Evolutionary conservation across 2,888 invertebrate species (phyloP).

Genomic region (Allygus modestus): DNA sequence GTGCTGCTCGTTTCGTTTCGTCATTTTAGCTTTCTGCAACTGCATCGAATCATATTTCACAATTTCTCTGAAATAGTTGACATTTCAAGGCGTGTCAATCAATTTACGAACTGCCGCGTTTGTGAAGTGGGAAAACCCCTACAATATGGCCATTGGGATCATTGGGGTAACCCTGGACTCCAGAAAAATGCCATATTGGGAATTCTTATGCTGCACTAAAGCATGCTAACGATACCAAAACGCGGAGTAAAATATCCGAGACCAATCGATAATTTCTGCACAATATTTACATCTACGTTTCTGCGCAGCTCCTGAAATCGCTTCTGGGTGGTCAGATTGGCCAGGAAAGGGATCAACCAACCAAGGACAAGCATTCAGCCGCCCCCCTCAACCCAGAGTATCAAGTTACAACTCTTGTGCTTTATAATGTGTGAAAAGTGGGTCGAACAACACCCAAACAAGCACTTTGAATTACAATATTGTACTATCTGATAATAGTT

Average conservation of each 20-base stretch:
- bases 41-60: constrained; percentile 10
- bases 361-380: background rate
- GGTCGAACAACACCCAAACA: background rate
- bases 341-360: background rate
- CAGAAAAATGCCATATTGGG: background rate
- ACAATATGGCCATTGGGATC: too few relatives aligned
- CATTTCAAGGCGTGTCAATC: background rate
- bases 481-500: too few relatives aligned
- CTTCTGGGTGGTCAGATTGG: constrained; percentile 12
- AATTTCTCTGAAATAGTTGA: background rate
- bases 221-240: too few relatives aligned
- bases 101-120: background rate
- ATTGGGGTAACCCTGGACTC: too few relatives aligned
- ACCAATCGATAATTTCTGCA: too few relatives aligned
- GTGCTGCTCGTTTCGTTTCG: background rate
- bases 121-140: background rate
- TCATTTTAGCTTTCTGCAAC: constrained; percentile 13
- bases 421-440: background rate
- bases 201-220: background rate
- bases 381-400: background rate
- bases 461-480: too few relatives aligned
- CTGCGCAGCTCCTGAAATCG: too few relatives aligned
- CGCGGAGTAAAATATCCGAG: too few relatives aligned
- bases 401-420: background rate
- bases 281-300: too few relatives aligned